A percentile compares a stretch with the other conserved stretches of the same genome.
These are phyloP conservation scores for Platichthys stellatus DNA, from an alignment of 2,113 vertebrate species.

Conservation along the genomic window DNA sequence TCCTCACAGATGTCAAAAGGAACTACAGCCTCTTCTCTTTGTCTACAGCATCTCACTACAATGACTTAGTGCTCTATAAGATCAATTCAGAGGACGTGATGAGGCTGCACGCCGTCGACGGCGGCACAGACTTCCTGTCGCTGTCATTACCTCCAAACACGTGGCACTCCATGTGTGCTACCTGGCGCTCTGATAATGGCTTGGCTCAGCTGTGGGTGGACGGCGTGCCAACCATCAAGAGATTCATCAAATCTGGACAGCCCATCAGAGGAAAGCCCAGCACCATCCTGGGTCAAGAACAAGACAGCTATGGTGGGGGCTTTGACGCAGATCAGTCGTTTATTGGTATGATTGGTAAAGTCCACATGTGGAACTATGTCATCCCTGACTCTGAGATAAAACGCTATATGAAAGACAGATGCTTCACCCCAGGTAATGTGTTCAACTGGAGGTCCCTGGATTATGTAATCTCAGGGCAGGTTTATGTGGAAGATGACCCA, in stretches of 20 bases:
- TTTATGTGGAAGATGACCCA: conserved; percentile 1
- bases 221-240: conserved; percentile 40
- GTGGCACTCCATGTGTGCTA: conserved; percentile 59
- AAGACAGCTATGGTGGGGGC: conserved; percentile 28
- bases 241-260: conserved; percentile 21
- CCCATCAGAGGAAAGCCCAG: conserved; percentile 13
- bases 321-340: conserved; percentile 37
- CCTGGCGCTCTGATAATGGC: conserved; percentile 47
- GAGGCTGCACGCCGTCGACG: not conserved
- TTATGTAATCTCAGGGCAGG: not conserved
- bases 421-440: conserved; percentile 38
- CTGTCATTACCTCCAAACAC: conserved; percentile 24
- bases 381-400: conserved; percentile 36
- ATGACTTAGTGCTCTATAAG: conserved; percentile 50
- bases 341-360: not conserved
- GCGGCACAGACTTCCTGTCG: not conserved
- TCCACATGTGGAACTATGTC: conserved; percentile 62
- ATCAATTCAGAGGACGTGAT: not conserved
- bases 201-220: conserved; percentile 66
- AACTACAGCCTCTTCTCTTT: conserved; percentile 37
- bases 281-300: conserved; percentile 58
- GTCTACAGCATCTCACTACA: not conserved
- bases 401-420: not conserved
- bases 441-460: conserved; percentile 36
- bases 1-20: conserved; percentile 51